Percentiles rank a stretch among this genome's conserved stretches.
Conservation (phyloP, 2,888 invertebrate genomes). For the Pharmacophagus antenor region DNA sequence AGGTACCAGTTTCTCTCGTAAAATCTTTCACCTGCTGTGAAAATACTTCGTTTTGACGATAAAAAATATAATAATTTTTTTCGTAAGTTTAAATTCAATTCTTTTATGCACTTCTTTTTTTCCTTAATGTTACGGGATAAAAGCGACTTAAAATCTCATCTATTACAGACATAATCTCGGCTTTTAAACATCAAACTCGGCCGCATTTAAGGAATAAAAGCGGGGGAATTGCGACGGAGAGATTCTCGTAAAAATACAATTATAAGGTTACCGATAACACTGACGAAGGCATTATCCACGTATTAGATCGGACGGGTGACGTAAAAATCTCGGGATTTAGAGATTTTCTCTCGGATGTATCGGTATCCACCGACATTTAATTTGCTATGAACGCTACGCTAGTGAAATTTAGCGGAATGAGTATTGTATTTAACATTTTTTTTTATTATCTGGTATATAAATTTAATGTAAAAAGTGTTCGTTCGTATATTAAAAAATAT, state of each 20-base stretch:
- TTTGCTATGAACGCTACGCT: slow-evolving; percentile 34
- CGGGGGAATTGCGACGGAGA: slow-evolving; percentile 9
- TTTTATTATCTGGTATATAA: not conserved
- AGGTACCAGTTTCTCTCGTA: not conserved
- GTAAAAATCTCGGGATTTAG: slow-evolving; percentile 35
- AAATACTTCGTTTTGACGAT: too few species aligned
- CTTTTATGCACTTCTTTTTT: slow-evolving; percentile 15
- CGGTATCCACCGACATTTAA: slow-evolving; percentile 34
- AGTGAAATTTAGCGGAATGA: not conserved
- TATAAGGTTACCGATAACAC: slow-evolving; percentile 28
- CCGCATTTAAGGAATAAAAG: slow-evolving; percentile 10
- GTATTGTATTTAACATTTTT: not conserved
- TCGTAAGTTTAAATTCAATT: slow-evolving; percentile 11
- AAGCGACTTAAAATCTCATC: slow-evolving; percentile 21
- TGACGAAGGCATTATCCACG: slow-evolving; percentile 26
- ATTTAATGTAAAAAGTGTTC: too few species aligned
- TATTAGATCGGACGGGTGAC: slow-evolving; percentile 28
- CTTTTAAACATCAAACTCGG: slow-evolving; percentile 21
- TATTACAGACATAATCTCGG: slow-evolving; percentile 21
- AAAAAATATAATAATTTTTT: not conserved
- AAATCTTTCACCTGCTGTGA: not conserved
- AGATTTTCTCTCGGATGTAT: slow-evolving; percentile 34
- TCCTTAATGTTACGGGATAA: slow-evolving; percentile 7
- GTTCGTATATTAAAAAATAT: too few species aligned
- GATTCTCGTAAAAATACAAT: slow-evolving; percentile 29